Conservation (phyloP, 1,140 invertebrate species). For the Goniozus legneri region DNA sequence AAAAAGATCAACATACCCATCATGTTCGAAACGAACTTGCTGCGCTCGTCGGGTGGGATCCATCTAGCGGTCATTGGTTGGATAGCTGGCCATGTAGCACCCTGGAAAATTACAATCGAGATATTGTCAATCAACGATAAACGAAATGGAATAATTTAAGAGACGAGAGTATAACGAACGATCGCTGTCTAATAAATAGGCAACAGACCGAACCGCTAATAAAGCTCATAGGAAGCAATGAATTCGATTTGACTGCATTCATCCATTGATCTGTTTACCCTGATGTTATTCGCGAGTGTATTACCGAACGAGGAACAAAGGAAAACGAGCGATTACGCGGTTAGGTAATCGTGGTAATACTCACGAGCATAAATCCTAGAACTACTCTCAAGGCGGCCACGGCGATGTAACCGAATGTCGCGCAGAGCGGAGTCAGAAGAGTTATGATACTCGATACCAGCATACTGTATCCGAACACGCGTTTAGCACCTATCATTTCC, state of each 20-base stretch:
- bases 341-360: conserved; percentile 11
- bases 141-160: conserved; percentile 10
- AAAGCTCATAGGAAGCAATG: background rate
- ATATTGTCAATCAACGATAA: conserved; percentile 11
- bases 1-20: no score
- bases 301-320: no score
- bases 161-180: no score
- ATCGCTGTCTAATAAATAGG: no score
- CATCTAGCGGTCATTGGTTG: conserved; percentile 85
- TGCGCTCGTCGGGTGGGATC: conserved; percentile 86
- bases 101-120: no score
- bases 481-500: conserved; percentile 77
- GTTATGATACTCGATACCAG: conserved; percentile 77
- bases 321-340: no score
- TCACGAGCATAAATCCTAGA: conserved; percentile 69
- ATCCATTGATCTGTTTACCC: background rate
- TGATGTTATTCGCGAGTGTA: no score
- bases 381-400: conserved; percentile 63
- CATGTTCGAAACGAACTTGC: conserved; percentile 83
- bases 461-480: conserved; percentile 82
- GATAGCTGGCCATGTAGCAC: conserved; percentile 88
- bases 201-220: background rate
- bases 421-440: conserved; percentile 74
- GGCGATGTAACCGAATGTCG: conserved; percentile 60
- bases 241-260: background rate